Evolutionary conservation across 2,888 invertebrate genomes (phyloP), one percentile per base, ranked within the genome.

Genomic region (Zygogramma bicolorata): DNA sequence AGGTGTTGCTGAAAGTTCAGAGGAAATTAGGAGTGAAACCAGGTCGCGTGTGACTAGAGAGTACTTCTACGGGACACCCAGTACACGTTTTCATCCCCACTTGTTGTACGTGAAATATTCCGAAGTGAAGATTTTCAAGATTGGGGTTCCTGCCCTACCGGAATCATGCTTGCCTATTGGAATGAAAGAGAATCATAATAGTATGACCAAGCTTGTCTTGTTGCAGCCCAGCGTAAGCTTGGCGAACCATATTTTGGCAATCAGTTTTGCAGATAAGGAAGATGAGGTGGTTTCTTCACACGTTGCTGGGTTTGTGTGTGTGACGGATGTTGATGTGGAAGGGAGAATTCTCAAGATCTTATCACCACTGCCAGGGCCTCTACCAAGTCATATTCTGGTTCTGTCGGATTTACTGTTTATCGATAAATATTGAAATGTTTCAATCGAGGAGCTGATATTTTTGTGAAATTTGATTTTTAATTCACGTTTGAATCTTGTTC

Each of bases 121-220:
- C 1, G 97, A 98, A 79, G 90, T 98, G 10, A 94, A 94, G 85
- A 92, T 99, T 40, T 97, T 93, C 85, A 98, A 98, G 91, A 96
- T 98, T 82, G 97, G 98, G 10, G 97, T 97, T 0, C 96, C 97
- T 0, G 92, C 94, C 0, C 88, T 99, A 69, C 98, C 99, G 0
- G 97, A 96, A 83, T 98, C 98, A 1, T 97, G 98, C 86, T 93
- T 99, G 92, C 99, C 99, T 0, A 90, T 98, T 70, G 99, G 98
- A 62, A 98, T 98, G 97, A 96, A 95, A 83, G 90, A 92, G 0
- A 95, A 95, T 84, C 98, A 98, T 87, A 96, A 96, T n/a, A n/a
- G n/a, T 85, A 90, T 94, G 75, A 97, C 97, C 0, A 97, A 97
- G 88, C 89, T 98, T 65, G 96, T 98, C 31, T 88, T 92, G 0